Conservation (phyloP, 2,888 invertebrate species). For the Orthosia cruda region DNA sequence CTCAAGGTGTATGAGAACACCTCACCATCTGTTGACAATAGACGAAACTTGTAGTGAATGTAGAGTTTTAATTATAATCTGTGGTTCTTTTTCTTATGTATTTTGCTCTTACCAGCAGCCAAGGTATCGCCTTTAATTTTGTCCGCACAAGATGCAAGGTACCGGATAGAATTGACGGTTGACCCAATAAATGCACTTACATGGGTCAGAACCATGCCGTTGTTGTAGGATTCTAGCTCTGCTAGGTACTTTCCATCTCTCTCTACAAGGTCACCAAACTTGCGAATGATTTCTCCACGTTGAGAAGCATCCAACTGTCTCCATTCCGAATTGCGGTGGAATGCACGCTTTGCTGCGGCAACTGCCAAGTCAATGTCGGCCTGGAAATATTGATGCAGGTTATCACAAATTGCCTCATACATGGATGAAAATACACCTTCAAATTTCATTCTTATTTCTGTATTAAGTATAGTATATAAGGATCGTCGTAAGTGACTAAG, state of each 20-base stretch:
- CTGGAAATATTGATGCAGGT: conserved; percentile 71
- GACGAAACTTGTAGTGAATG: neutral
- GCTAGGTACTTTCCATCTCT: conserved; percentile 96
- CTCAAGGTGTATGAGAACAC: conserved; percentile 94
- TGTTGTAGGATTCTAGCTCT: conserved; percentile 97
- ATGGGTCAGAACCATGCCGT: conserved; percentile 95
- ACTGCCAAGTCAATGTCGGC: conserved; percentile 95
- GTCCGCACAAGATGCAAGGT: conserved; percentile 97
- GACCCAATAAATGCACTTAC: conserved; percentile 91
- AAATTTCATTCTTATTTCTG: too few relatives aligned
- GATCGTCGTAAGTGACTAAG: too few relatives aligned
- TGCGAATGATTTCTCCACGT: conserved; percentile 94
- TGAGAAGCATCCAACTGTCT: conserved; percentile 95
- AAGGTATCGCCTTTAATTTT: conserved; percentile 95
- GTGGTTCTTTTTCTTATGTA: neutral
- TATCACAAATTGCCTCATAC: neutral
- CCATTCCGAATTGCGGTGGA: conserved; percentile 94
- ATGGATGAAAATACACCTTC: neutral
- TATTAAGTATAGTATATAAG: too few relatives aligned
- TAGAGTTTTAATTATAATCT: neutral
- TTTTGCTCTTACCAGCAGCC: conserved; percentile 85
- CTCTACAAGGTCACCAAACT: conserved; percentile 94
- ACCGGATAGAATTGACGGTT: conserved; percentile 92
- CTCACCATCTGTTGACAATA: conserved; percentile 92
- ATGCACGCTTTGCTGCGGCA: conserved; percentile 93